Evolutionary conservation across 1,140 invertebrate genomes (phyloP).

Genomic region (Maniola jurtina): DNA sequence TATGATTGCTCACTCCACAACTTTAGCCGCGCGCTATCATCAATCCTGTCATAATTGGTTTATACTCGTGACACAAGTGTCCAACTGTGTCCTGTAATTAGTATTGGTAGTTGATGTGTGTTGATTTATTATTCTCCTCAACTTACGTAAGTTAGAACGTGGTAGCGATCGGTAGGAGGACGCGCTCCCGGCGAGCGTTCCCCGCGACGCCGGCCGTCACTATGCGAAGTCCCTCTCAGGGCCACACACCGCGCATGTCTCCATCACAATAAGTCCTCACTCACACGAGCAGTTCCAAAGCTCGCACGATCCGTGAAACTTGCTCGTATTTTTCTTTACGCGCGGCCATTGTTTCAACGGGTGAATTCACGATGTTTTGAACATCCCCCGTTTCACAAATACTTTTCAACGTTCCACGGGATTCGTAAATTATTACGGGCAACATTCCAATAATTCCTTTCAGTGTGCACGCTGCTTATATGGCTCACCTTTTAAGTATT

Average conservation of each 20-base stretch:
- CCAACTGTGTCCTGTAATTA: constrained; percentile 1
- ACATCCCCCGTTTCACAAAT: constrained; percentile 35
- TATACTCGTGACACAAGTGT: background rate
- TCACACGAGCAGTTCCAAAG: constrained; percentile 53
- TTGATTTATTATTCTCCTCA: constrained; percentile 23
- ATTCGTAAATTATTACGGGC: constrained; percentile 33
- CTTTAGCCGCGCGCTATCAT: background rate
- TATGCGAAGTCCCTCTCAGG: constrained; percentile 41
- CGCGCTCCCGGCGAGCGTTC: constrained; percentile 36
- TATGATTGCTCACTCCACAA: constrained; percentile 28
- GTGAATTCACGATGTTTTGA: constrained; percentile 42
- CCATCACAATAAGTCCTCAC: constrained; percentile 56
- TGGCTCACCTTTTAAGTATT: constrained; percentile 57
- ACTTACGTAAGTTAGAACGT: constrained; percentile 68
- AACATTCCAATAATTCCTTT: constrained; percentile 29
- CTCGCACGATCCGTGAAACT: constrained; percentile 46
- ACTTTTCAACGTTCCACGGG: constrained; percentile 28
- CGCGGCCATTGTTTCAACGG: constrained; percentile 53
- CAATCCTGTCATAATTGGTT: background rate
- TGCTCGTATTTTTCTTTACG: constrained; percentile 60
- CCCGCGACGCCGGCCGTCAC: constrained; percentile 54
- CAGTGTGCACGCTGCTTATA: constrained; percentile 41
- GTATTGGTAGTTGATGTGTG: background rate
- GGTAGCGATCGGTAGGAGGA: constrained; percentile 24
- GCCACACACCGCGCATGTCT: constrained; percentile 62